Base-by-base conservation (phyloP, 2,888 invertebrate genomes). In the Morpho achilles region DNA sequence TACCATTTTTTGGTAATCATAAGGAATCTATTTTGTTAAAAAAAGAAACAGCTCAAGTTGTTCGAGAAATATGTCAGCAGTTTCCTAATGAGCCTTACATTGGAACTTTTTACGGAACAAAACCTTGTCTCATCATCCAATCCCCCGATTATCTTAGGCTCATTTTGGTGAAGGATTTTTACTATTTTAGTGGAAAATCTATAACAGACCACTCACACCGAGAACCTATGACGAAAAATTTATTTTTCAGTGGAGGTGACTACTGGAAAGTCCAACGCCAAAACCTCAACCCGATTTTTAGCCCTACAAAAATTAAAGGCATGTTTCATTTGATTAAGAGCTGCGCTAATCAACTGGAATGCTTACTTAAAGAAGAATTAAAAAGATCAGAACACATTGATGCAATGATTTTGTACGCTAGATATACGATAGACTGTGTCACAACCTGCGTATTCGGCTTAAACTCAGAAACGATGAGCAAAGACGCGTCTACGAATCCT, bases 311-410 rank as follows among this genome's bases (percentile, higher is more conserved):
- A 64, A 82, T 86, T 74, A 85, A 77, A 60, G 81, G 74, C 10
- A 87, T 87, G 87, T 87, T 85, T 52, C 67, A 77, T 59, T 62
- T 85, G 8, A 76, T 86, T 7, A 71, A 75, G 51, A 72, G 75
- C 7, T 79, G 79, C 53, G 58, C 74, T 0, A 53, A 65, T 7
- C 64, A 62, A 0, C 75, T 82, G 3, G 82, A 85, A 46, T 67
- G 63, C 0, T 60, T 80, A 52, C 66, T 86, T 0, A 73, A 75
- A n/a, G 61, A 73, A 7, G 66, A 69, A 50, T 57, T 53, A 8
- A 60, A 62, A 9, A 47, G 41, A 3, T 62, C 61, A 0, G 63
- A 69, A 0, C 64, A 64, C 0, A 46, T 79, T 0, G 80, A 86
- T 43, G 67, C 67, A 1, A 74, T 73, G 7, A 44, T 50, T 1